phyloP scores from a whole-genome alignment of 2,113 vertebrate genomes.

The Upupa epops region DNA sequence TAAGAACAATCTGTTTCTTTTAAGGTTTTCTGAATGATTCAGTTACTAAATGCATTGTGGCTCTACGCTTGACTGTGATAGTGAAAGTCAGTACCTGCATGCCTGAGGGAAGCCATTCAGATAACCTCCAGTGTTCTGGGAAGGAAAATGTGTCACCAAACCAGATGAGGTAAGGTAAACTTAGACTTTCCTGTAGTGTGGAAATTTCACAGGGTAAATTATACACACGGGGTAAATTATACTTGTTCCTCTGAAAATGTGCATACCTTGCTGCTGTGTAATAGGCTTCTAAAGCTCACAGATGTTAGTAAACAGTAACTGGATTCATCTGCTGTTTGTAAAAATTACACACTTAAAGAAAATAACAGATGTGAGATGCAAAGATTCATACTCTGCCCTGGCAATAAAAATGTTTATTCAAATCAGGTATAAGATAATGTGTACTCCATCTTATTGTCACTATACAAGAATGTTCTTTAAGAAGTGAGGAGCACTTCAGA shows the following conservation, averaged over 20 bases:
- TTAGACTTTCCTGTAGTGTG: neutral
- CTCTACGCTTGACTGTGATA: conserved; percentile 86
- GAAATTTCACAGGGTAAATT: neutral
- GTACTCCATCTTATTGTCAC: neutral
- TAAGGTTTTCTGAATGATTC: conserved; percentile 84
- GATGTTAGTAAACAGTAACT: neutral
- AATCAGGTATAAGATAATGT: neutral
- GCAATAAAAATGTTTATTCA: neutral
- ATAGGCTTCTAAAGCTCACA: neutral
- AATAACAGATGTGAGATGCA: neutral
- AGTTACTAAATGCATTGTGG: conserved; percentile 83
- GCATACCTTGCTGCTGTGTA: neutral
- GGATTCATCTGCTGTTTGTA: neutral
- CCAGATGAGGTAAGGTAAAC: conserved; percentile 82
- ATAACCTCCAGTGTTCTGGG: conserved; percentile 84
- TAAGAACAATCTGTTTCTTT: neutral
- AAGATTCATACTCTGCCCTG: neutral
- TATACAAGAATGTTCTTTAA: neutral
- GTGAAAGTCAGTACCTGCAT: conserved; percentile 90
- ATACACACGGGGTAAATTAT: neutral
- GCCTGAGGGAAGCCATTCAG: conserved; percentile 76
- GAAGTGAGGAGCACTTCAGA: neutral
- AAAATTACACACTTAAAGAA: neutral
- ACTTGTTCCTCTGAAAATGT: neutral
- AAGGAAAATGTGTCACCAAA: conserved; percentile 88